Evolutionary conservation across 2,113 vertebrate genomes (phyloP), one percentile per base, ranked within the genome.

Genomic region (Acanthisitta chloris): DNA sequence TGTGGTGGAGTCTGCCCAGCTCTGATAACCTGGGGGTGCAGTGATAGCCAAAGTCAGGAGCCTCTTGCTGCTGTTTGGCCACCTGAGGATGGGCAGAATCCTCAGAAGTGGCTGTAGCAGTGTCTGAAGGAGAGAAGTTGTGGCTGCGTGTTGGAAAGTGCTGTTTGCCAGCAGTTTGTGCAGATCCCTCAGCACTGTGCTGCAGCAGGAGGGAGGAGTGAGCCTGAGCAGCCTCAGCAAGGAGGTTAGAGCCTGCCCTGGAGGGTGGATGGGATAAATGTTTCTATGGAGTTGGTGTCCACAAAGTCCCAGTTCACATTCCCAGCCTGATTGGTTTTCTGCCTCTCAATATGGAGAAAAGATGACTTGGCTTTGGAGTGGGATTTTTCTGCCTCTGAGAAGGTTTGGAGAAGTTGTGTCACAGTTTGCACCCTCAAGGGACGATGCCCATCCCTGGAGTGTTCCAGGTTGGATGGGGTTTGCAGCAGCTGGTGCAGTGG

Each of bases 81-180:
- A 3, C 17, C 74, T 42, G 59, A 2, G 4, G 25, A 0, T 0
- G 20, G 6, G 0, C 5, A 6, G 15, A 28, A 31, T 10, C n/a
- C 29, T 34, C 19, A 10, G 48, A 15, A 29, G 65, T 14, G 64
- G 33, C 6, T 5, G 0, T 24, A 7, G 0, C 20, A 1, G 2
- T 4, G 19, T 28, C 29, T 28, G 40, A 8, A 2, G 58, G 80
- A 59, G 76, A 42, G 42, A 6, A 17, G 6, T 26, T 6, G 1
- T 0, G 36, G 13, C 45, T n/a, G 25, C 1, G 0, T 1, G 28
- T 5, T 71, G 66, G 48, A 15, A 55, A 72, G 38, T 0, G 12
- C 62, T 20, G 4, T 42, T n/a, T 4, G 42, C 24, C 62, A 57
- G 79, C 85, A 64, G 58, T 14, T 10, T 2, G 2, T 8, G 65